phyloP scores from a whole-genome alignment of 2,113 vertebrate species.

The Hippocampus guttulatus region DNA sequence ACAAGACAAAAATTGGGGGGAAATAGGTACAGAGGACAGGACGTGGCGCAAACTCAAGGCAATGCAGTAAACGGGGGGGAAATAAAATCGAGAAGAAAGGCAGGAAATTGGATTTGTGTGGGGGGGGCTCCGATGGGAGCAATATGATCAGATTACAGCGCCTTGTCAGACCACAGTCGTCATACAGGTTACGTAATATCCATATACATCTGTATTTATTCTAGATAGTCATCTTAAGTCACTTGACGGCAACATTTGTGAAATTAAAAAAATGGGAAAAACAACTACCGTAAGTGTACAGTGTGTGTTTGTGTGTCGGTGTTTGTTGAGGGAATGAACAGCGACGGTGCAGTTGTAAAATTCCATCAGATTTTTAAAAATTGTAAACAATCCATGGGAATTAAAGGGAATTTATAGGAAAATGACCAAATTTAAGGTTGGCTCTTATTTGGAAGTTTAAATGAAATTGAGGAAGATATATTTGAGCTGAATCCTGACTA shows the following conservation, averaged over 20 bases:
- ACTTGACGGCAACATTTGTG: constrained; percentile 71
- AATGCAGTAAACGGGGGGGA: neutral
- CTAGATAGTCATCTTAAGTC: constrained; percentile 51
- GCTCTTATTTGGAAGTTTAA: neutral
- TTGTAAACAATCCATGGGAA: neutral
- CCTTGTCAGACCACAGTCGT: constrained; percentile 72
- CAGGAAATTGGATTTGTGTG: neutral
- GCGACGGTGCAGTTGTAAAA: neutral
- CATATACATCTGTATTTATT: constrained; percentile 25
- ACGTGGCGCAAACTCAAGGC: constrained; percentile 39
- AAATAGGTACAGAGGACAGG: neutral
- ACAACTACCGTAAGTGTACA: neutral
- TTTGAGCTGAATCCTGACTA: neutral
- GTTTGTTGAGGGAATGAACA: neutral
- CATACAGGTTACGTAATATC: constrained; percentile 69
- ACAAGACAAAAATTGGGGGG: neutral
- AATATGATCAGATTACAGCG: constrained; percentile 65
- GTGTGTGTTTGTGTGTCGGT: neutral
- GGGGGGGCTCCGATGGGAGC: constrained; percentile 72
- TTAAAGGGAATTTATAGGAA: neutral
- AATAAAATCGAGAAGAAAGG: neutral
- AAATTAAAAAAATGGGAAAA: constrained; percentile 52
- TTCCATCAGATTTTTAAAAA: neutral
- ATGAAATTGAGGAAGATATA: neutral
- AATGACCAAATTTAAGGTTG: neutral